Conservation (phyloP, 2,113 vertebrate genomes). For the Myiopsitta monachus region DNA sequence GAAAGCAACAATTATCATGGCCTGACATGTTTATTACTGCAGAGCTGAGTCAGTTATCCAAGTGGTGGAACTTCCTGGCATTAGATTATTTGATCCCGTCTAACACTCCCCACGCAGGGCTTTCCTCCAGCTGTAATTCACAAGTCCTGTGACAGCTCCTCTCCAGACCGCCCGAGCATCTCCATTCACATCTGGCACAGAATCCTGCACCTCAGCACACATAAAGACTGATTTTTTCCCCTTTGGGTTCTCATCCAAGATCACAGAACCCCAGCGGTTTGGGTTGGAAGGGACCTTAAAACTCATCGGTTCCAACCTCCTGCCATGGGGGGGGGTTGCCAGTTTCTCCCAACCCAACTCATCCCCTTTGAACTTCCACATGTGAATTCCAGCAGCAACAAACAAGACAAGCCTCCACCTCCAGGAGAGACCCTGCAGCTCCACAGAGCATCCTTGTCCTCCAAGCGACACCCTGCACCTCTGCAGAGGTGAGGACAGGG, state of each 20-base stretch:
- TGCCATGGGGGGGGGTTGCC: not conserved
- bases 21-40: not conserved
- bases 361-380: not conserved
- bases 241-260: not conserved
- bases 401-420: not conserved
- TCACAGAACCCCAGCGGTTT: not conserved
- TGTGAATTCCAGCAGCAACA: not conserved
- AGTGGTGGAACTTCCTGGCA: not conserved
- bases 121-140: not conserved
- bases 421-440: not conserved
- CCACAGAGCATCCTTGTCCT: not conserved
- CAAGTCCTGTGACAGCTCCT: not conserved
- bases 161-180: not conserved
- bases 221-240: fast-evolving
- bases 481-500: not conserved
- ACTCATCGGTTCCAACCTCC: not conserved
- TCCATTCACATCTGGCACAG: not conserved
- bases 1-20: not conserved
- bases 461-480: not conserved
- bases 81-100: not conserved
- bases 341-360: not conserved
- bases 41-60: not conserved
- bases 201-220: not conserved
- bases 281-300: not conserved
- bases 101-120: not conserved